These are phyloP conservation scores for Heliconius congener DNA, from an alignment of 1,140 invertebrate species.

Conservation along the genomic window DNA sequence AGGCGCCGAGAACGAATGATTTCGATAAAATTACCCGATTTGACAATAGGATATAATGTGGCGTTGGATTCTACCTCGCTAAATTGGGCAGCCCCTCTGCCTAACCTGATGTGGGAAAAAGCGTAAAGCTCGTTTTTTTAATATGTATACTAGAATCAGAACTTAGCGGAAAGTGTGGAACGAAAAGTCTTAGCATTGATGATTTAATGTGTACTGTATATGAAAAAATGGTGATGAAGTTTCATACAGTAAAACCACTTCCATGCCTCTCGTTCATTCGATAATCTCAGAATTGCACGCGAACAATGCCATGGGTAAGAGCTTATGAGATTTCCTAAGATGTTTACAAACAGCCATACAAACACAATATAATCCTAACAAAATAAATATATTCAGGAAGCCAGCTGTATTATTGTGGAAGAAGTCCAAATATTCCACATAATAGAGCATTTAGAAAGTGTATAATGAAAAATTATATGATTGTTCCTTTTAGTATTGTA, in stretches of 20 bases:
- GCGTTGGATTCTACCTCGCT: no score
- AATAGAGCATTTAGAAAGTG: background rate
- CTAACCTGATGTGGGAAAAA: no score
- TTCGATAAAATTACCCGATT: no score
- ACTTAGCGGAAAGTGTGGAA: no score
- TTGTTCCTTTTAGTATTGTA: background rate
- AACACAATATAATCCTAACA: background rate
- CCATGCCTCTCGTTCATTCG: background rate
- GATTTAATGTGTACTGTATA: no score
- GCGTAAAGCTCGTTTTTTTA: no score
- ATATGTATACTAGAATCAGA: no score
- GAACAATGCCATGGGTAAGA: background rate
- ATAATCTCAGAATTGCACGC: background rate
- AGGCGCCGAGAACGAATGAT: no score
- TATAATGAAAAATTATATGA: background rate
- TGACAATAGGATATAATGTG: no score
- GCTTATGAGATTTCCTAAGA: background rate
- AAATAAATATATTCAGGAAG: slow-evolving; percentile 3
- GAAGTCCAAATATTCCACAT: background rate
- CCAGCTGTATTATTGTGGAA: slow-evolving; percentile 5
- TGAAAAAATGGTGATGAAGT: no score
- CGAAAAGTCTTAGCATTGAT: no score
- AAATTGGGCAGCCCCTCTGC: no score
- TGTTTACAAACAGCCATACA: background rate
- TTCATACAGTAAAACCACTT: background rate